These are phyloP conservation scores for Periparus ater DNA, from an alignment of 2,797 vertebrate genomes.

Conservation along the genomic window DNA sequence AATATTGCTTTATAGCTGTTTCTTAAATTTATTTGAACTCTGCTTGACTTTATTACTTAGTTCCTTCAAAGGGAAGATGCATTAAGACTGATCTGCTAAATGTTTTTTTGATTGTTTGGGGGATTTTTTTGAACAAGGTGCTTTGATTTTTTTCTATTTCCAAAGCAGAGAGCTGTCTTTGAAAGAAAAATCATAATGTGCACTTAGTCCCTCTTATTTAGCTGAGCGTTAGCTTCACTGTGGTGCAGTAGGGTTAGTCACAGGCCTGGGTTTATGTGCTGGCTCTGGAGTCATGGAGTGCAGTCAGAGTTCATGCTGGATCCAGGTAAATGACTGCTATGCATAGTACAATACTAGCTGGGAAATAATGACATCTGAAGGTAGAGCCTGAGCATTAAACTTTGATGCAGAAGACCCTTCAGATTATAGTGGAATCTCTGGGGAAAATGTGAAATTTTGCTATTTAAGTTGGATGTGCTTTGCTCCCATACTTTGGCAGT, in stretches of 20 bases:
- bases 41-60: background rate
- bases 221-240: rapidly evolving
- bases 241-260: background rate
- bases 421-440: background rate
- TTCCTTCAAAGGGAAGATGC: background rate
- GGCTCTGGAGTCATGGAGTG: background rate
- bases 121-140: background rate
- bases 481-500: background rate
- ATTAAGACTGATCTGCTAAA: background rate
- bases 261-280: background rate
- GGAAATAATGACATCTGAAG: background rate
- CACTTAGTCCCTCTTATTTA: background rate
- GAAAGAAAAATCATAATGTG: background rate
- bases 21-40: background rate
- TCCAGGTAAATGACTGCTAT: background rate
- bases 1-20: background rate
- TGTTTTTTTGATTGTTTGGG: background rate
- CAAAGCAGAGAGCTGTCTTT: background rate
- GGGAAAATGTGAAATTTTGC: background rate
- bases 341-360: background rate
- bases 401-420: background rate
- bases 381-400: background rate
- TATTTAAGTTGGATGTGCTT: background rate
- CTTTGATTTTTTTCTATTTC: background rate
- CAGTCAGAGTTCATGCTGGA: background rate